These are phyloP conservation scores for Poeciliopsis turneri DNA, from an alignment of 2,797 vertebrate species.

Conservation along the genomic window DNA sequence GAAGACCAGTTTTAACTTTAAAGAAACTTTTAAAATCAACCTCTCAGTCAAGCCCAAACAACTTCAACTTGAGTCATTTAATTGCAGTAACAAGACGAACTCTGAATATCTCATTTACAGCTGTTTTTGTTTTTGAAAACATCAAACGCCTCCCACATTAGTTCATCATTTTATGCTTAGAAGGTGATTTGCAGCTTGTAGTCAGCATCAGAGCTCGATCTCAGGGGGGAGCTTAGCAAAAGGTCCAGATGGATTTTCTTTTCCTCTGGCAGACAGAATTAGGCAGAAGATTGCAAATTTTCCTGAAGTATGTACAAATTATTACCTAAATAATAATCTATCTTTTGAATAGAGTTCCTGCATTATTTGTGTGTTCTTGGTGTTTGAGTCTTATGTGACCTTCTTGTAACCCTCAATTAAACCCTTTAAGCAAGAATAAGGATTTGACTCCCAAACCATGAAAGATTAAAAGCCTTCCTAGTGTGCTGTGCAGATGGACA, in stretches of 20 bases:
- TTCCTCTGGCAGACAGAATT: not conserved
- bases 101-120: not conserved
- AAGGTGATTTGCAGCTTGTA: conserved; percentile 54
- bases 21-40: not conserved
- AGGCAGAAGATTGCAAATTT: not conserved
- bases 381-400: not conserved
- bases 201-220: not conserved
- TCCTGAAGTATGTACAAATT: not conserved
- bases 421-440: not conserved
- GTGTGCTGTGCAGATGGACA: conserved; percentile 12
- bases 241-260: conserved; percentile 1
- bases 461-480: not conserved
- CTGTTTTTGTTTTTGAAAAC: not conserved
- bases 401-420: not conserved
- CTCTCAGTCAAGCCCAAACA: not conserved
- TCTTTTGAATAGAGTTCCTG: not conserved
- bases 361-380: not conserved
- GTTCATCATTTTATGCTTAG: conserved; percentile 29
- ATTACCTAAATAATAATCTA: not conserved
- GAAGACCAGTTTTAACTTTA: not conserved
- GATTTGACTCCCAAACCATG: not conserved
- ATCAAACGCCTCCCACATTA: not conserved
- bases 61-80: not conserved
- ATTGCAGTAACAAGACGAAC: not conserved
- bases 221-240: not conserved